These are phyloP conservation scores for Parus major DNA, from an alignment of 2,113 vertebrate genomes.

Conservation along the genomic window DNA sequence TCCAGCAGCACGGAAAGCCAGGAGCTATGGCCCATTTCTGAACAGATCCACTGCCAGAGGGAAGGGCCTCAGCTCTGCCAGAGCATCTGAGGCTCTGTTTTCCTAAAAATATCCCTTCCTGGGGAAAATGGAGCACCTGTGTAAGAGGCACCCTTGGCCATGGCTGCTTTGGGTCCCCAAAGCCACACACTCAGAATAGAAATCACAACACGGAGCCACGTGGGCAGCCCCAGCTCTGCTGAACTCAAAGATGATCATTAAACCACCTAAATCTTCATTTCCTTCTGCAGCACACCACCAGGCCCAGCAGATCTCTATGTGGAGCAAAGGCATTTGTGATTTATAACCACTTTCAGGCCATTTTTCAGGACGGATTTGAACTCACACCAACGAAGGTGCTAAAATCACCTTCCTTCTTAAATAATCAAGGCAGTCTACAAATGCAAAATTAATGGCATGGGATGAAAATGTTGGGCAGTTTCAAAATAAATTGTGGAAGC, in stretches of 20 bases:
- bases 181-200: accelerated
- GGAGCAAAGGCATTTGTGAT: background rate
- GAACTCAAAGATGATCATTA: background rate
- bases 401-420: background rate
- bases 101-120: background rate
- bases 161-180: background rate
- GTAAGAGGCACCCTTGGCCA: no score
- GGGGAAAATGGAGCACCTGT: background rate
- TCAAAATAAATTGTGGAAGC: constrained; percentile 42
- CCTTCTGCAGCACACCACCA: background rate
- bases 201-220: accelerated
- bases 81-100: accelerated
- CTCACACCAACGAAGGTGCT: background rate
- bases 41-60: background rate
- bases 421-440: background rate
- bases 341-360: background rate
- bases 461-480: background rate
- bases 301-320: accelerated
- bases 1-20: accelerated
- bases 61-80: background rate
- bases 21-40: background rate
- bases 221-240: background rate
- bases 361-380: background rate
- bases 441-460: constrained; percentile 5
- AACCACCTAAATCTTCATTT: background rate